Conservation (phyloP, 1,140 invertebrate genomes). For the Apis cerana region DNA sequence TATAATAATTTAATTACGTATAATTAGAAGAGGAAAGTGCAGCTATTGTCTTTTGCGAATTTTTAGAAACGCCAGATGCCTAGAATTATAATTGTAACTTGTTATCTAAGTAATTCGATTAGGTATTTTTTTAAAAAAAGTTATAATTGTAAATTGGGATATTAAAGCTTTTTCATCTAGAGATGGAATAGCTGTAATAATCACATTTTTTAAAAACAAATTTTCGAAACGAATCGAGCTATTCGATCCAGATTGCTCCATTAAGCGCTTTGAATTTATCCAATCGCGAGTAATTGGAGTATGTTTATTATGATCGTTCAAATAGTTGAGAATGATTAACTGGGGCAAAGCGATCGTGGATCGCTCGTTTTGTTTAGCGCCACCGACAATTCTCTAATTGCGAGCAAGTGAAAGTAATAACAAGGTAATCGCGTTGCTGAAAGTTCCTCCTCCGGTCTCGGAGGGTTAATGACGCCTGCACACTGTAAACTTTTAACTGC, state of each 20-base stretch:
- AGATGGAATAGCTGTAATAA: too few species aligned
- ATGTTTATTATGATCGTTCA: too few species aligned
- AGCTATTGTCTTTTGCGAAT: not conserved
- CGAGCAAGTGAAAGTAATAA: conserved; percentile 29
- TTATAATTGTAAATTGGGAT: too few species aligned
- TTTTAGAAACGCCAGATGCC: not conserved
- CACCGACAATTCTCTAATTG: not conserved
- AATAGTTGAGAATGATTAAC: not conserved
- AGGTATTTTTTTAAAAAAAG: too few species aligned
- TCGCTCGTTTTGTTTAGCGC: not conserved
- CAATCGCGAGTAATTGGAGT: not conserved
- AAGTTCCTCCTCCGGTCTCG: conserved; percentile 7
- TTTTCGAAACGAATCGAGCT: too few species aligned
- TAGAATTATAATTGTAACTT: not conserved
- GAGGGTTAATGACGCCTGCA: conserved; percentile 20
- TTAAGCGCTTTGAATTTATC: not conserved
- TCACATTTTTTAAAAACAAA: not conserved
- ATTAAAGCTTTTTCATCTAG: too few species aligned
- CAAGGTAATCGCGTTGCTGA: conserved; percentile 4
- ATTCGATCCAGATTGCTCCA: too few species aligned
- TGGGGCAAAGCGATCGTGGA: not conserved
- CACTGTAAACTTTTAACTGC: conserved; percentile 28
- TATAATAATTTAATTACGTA: not conserved
- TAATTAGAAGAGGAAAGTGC: conserved; percentile 22
- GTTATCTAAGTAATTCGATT: too few species aligned